Evolutionary conservation across 2,888 invertebrate genomes (phyloP).

Genomic region (Orthonevra nobilis): DNA sequence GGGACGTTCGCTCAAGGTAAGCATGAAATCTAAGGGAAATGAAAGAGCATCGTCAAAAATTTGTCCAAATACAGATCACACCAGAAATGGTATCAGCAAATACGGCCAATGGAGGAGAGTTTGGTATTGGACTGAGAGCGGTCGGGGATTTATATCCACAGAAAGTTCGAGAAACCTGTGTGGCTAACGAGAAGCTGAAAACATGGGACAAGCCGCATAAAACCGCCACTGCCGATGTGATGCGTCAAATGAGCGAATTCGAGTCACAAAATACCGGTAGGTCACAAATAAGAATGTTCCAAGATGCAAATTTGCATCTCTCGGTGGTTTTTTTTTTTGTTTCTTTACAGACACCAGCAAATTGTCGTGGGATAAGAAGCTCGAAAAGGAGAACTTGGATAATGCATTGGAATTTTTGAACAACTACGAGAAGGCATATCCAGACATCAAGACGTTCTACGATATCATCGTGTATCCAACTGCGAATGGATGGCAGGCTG

Average conservation of each 20-base stretch:
- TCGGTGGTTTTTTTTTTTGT: background rate
- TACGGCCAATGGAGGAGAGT: slow-evolving; percentile 90
- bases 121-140: slow-evolving; percentile 92
- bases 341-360: slow-evolving; percentile 79
- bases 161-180: slow-evolving; percentile 89
- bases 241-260: slow-evolving; percentile 87
- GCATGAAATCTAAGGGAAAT: background rate
- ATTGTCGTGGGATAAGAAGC: slow-evolving; percentile 86
- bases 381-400: slow-evolving; percentile 93
- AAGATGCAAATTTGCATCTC: background rate
- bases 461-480: slow-evolving; percentile 97
- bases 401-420: slow-evolving; percentile 91
- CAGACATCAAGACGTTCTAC: slow-evolving; percentile 92
- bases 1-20: slow-evolving; percentile 92
- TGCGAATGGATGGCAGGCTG: slow-evolving; percentile 89
- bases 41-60: too few relatives aligned
- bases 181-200: slow-evolving; percentile 89
- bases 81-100: slow-evolving; percentile 81
- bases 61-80: slow-evolving; percentile 73
- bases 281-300: background rate
- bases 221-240: slow-evolving; percentile 87
- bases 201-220: slow-evolving; percentile 93
- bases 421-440: slow-evolving; percentile 91
- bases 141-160: slow-evolving; percentile 93
- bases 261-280: slow-evolving; percentile 84